Conservation (phyloP, 35 echinoderm and acorn worm species). For the Strongylocentrotus purpuratus region DNA sequence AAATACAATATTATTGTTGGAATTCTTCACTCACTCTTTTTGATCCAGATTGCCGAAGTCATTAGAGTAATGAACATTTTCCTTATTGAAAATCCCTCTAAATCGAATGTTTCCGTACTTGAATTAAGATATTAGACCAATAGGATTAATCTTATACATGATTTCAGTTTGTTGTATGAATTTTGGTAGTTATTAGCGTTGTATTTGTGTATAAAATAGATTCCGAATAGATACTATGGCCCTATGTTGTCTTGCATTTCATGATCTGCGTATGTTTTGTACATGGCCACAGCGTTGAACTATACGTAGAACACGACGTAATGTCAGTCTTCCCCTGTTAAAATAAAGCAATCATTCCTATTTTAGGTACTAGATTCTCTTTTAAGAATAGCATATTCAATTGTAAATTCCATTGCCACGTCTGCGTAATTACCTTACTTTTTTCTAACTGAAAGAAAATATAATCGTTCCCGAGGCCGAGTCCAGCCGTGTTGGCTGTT, state of each 20-base stretch:
- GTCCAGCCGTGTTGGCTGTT: no score
- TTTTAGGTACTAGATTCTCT: no score
- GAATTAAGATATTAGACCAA: neutral
- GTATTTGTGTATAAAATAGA: neutral
- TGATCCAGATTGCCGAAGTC: neutral
- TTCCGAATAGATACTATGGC: neutral
- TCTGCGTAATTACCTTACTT: no score
- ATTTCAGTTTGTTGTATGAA: neutral
- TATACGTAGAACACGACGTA: no score
- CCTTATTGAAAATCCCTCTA: neutral
- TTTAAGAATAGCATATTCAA: no score
- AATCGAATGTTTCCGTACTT: neutral
- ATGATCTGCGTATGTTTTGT: no score
- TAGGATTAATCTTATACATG: neutral
- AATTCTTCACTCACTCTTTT: neutral
- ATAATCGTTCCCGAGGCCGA: no score
- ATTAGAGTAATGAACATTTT: conserved; percentile 23
- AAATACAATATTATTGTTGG: neutral
- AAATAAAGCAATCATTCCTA: no score
- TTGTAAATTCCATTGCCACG: no score
- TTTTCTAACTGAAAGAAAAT: no score
- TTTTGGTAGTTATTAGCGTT: neutral
- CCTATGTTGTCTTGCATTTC: neutral
- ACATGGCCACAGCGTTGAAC: no score
- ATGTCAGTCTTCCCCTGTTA: no score